Conservation (phyloP, 2,113 vertebrate species). For the Tupaia tana region DNA sequence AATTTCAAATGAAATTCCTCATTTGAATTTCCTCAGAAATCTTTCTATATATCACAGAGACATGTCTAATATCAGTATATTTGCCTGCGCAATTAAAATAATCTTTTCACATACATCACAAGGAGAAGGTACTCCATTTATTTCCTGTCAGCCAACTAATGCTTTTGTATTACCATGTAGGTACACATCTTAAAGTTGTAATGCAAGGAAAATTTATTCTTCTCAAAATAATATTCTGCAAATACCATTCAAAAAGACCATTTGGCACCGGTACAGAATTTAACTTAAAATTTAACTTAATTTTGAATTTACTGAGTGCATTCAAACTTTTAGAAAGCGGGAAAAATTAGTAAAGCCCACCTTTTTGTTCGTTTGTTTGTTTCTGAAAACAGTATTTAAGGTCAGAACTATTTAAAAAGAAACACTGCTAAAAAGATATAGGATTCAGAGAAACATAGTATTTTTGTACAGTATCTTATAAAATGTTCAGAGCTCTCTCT, state of each 20-base stretch:
- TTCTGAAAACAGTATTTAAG: conserved; percentile 13
- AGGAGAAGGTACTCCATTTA: not conserved
- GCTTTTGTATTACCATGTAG: not conserved
- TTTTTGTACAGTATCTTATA: conserved; percentile 72
- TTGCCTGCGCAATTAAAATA: conserved; percentile 9
- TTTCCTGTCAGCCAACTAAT: not conserved
- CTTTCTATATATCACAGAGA: conserved; percentile 10
- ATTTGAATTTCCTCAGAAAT: conserved; percentile 28
- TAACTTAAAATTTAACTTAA: conserved; percentile 35
- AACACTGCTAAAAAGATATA: not conserved
- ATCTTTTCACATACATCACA: not conserved
- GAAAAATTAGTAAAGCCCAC: not conserved
- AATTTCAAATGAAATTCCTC: not conserved
- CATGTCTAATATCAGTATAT: not conserved
- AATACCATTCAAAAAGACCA: conserved; percentile 31
- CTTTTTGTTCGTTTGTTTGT: not conserved
- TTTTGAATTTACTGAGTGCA: conserved; percentile 15
- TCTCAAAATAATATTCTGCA: conserved; percentile 52
- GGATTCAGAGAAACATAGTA: conserved; percentile 70
- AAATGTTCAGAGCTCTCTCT: conserved; percentile 56
- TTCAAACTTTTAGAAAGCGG: conserved; percentile 23
- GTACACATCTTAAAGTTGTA: not conserved
- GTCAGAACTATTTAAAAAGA: conserved; percentile 49
- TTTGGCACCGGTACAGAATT: conserved; percentile 29
- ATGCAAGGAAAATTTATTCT: not conserved